These are phyloP conservation scores for Tenthredo scrophulariae DNA, from an alignment of 2,888 invertebrate genomes.

Conservation along the genomic window DNA sequence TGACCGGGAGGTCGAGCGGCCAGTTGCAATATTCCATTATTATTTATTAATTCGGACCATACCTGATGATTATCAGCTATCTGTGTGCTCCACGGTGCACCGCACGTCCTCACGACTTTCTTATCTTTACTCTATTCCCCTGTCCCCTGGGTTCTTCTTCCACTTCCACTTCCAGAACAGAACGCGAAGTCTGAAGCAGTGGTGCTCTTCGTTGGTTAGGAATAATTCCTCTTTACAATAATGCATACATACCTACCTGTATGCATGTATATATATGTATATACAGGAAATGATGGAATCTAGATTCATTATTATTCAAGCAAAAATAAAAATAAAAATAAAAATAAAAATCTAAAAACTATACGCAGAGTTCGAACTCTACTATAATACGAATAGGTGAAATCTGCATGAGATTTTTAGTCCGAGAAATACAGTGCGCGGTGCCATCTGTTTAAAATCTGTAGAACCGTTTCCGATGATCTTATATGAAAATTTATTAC, in stretches of 20 bases:
- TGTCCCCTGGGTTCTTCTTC: conserved; percentile 2
- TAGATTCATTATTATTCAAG: not conserved
- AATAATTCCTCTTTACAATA: not conserved
- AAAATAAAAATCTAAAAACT: not conserved
- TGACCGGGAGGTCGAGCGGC: conserved; percentile 61
- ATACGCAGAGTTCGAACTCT: no score
- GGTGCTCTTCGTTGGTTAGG: conserved; percentile 61
- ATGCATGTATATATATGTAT: no score
- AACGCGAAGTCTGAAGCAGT: conserved; percentile 56
- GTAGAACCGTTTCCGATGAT: not conserved
- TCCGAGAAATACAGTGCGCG: not conserved
- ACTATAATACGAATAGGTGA: no score
- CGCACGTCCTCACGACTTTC: conserved; percentile 74
- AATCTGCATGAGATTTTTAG: no score
- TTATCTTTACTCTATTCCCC: conserved; percentile 66
- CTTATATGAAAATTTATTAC: not conserved
- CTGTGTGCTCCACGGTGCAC: conserved; percentile 64
- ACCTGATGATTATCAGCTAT: conserved; percentile 74
- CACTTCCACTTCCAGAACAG: not conserved
- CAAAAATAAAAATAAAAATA: no score
- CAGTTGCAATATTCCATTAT: conserved; percentile 75
- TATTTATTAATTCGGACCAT: conserved; percentile 77
- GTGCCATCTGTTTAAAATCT: not conserved
- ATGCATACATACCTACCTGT: no score
- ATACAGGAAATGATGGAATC: not conserved